A percentile compares a stretch with the other conserved stretches of the same genome.
These are phyloP conservation scores for Callaeas wilsoni DNA, from an alignment of 2,113 vertebrate species.

Conservation along the genomic window DNA sequence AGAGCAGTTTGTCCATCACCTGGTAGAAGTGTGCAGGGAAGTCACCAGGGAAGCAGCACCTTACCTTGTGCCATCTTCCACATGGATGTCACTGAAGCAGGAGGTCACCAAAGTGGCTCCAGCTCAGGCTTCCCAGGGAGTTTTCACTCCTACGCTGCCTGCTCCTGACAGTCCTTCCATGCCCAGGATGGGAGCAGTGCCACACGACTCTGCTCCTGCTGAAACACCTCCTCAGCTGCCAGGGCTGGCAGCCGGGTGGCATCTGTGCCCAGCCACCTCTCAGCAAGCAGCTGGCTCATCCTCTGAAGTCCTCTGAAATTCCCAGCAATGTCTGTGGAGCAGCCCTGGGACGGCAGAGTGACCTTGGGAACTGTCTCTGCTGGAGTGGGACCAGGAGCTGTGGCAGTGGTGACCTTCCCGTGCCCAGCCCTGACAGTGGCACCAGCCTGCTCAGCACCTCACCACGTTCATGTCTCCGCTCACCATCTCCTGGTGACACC, in stretches of 20 bases:
- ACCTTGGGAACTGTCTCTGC: neutral
- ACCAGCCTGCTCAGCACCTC: neutral
- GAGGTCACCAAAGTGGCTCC: neutral
- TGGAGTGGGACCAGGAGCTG: neutral
- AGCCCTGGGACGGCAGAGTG: neutral
- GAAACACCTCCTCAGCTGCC: neutral
- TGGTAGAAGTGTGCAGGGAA: neutral
- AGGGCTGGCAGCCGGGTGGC: neutral
- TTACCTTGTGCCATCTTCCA: neutral
- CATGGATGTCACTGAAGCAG: fast-evolving
- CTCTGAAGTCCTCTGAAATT: neutral
- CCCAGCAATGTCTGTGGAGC: neutral
- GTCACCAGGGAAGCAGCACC: neutral
- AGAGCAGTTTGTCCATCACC: neutral
- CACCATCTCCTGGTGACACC: neutral
- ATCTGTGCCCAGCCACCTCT: neutral
- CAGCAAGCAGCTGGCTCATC: neutral
- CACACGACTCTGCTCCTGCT: neutral
- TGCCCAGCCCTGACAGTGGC: neutral
- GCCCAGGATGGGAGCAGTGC: neutral
- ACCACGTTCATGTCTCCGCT: neutral
- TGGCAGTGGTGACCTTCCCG: fast-evolving
- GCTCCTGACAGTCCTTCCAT: neutral
- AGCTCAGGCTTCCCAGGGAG: neutral
- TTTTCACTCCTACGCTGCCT: neutral